These are phyloP conservation scores for Beroe ovata DNA, from an alignment of 37 sponge, comb jelly and placozoan species.

Conservation along the genomic window DNA sequence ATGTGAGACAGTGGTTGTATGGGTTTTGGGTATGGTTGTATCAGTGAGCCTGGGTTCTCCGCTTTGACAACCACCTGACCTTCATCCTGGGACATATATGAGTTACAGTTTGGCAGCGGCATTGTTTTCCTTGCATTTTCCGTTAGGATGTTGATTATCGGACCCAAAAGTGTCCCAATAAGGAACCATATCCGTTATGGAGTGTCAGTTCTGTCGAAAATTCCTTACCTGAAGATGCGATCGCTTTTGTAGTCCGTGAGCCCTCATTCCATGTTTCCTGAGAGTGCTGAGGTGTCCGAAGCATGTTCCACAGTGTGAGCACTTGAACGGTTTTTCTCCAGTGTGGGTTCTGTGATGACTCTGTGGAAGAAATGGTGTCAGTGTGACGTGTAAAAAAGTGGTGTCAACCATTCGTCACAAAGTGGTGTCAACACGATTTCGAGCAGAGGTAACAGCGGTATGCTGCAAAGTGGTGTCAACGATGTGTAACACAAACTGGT, in stretches of 20 bases:
- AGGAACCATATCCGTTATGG: no score
- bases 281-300: constrained; percentile 58
- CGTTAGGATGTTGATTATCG: no score
- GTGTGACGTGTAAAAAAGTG: no score
- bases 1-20: constrained; percentile 9
- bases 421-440: no score
- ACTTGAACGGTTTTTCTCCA: constrained; percentile 64
- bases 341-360: constrained; percentile 61
- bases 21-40: neutral
- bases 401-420: no score
- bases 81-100: constrained; percentile 66
- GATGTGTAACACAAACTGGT: no score
- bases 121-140: no score
- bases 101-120: no score
- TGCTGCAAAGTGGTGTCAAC: no score
- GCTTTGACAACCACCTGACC: constrained; percentile 61
- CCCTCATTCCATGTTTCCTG: constrained; percentile 64
- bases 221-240: constrained; percentile 26
- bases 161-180: no score
- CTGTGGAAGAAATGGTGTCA: constrained; percentile 8
- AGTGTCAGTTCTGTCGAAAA: no score
- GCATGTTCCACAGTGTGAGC: constrained; percentile 60
- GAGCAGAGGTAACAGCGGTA: no score
- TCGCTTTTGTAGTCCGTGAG: constrained; percentile 63
- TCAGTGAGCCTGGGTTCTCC: constrained; percentile 31